These are phyloP conservation scores for Paraplagusia blochii DNA, from an alignment of 2,113 vertebrate genomes.

Conservation along the genomic window DNA sequence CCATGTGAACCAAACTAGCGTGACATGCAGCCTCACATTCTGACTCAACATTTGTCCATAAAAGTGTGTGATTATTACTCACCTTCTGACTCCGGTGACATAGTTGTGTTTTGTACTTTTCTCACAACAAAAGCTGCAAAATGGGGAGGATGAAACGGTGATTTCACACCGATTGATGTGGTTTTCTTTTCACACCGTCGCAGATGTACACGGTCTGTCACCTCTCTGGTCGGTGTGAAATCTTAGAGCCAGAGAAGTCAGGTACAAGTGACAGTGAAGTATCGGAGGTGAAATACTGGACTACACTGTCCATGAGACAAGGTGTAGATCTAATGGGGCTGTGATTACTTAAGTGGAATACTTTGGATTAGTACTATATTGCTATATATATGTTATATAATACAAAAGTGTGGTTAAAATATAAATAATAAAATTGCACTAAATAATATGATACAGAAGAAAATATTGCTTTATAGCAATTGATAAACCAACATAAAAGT, in stretches of 20 bases:
- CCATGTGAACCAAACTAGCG: constrained; percentile 1
- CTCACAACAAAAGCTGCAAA: neutral
- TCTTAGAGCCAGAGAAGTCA: constrained; percentile 33
- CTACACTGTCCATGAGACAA: neutral
- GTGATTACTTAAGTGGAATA: neutral
- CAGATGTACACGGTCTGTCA: constrained; percentile 40
- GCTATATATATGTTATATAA: no score
- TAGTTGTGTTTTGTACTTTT: no score
- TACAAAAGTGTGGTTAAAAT: no score
- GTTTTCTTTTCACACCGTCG: constrained; percentile 53
- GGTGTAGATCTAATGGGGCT: no score
- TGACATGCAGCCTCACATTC: constrained; percentile 12
- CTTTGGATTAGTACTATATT: neutral
- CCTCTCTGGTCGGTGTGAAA: constrained; percentile 64
- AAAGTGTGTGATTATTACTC: constrained; percentile 14
- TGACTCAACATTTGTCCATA: constrained; percentile 15
- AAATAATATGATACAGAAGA: no score
- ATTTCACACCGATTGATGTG: no score
- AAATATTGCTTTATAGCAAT: no score
- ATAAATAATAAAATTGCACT: no score
- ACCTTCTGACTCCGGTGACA: neutral
- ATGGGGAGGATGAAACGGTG: no score
- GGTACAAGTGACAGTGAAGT: constrained; percentile 48
- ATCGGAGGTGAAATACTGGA: constrained; percentile 21
- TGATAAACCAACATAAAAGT: no score